phyloP scores from a whole-genome alignment of 2,113 vertebrate species.

The Conger conger region DNA sequence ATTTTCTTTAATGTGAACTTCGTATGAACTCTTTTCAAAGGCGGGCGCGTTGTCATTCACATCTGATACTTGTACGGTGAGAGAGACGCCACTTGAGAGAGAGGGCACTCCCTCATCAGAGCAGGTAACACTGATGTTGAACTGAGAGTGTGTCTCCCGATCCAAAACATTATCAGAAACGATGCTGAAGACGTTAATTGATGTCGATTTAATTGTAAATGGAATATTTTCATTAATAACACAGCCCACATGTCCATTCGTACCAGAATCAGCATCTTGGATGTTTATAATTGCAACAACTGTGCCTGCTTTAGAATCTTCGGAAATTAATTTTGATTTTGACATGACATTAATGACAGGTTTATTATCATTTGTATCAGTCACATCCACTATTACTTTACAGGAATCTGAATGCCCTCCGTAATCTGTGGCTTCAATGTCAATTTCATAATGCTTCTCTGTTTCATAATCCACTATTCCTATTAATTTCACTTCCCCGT shows the following conservation, averaged over 20 bases:
- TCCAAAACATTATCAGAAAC: constrained; percentile 52
- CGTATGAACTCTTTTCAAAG: constrained; percentile 59
- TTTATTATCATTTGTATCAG: constrained; percentile 71
- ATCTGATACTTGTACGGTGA: constrained; percentile 59
- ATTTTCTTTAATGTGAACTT: constrained; percentile 59
- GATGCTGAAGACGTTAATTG: constrained; percentile 61
- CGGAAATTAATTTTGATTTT: constrained; percentile 50
- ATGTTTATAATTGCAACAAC: constrained; percentile 55
- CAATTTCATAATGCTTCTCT: constrained; percentile 53
- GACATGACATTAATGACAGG: constrained; percentile 65
- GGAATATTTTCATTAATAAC: constrained; percentile 24
- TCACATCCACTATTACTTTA: constrained; percentile 66
- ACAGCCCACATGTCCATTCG: constrained; percentile 56
- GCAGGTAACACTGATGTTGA: constrained; percentile 50
- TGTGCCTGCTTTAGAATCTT: constrained; percentile 43
- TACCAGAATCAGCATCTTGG: constrained; percentile 59
- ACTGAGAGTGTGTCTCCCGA: constrained; percentile 38
- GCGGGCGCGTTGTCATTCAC: constrained; percentile 65
- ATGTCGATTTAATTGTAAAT: constrained; percentile 53
- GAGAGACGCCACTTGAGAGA: constrained; percentile 48
- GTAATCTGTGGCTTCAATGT: constrained; percentile 67
- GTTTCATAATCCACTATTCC: constrained; percentile 71
- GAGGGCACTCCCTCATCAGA: constrained; percentile 47
- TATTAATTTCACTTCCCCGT: constrained; percentile 59
- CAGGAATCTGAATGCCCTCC: constrained; percentile 60